These are phyloP conservation scores for Agapornis canus DNA, from an alignment of 2,797 vertebrate species.

Conservation along the genomic window DNA sequence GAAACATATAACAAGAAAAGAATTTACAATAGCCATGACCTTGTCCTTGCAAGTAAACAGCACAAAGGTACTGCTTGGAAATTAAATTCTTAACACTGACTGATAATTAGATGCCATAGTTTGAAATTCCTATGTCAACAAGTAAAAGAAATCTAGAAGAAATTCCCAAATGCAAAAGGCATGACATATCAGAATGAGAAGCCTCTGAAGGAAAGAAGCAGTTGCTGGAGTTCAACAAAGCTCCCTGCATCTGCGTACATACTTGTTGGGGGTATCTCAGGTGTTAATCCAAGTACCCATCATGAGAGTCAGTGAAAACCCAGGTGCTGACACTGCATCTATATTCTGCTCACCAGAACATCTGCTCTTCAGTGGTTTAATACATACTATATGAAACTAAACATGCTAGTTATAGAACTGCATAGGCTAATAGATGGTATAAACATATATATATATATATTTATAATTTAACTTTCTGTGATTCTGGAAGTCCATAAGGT, in stretches of 20 bases:
- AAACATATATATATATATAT: rapidly evolving
- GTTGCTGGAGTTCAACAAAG: background rate
- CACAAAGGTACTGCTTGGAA: background rate
- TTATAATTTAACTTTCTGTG: background rate
- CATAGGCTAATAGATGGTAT: background rate
- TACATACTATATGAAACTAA: background rate
- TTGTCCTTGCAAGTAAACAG: background rate
- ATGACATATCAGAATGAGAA: background rate
- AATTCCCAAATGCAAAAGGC: background rate
- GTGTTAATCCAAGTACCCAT: background rate
- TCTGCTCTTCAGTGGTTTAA: background rate
- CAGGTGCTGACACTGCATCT: background rate
- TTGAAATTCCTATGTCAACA: background rate
- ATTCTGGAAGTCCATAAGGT: background rate
- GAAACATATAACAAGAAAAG: background rate
- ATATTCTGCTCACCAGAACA: background rate
- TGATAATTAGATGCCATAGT: background rate
- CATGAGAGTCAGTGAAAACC: background rate
- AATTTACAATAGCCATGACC: rapidly evolving
- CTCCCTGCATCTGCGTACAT: background rate
- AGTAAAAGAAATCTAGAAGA: background rate
- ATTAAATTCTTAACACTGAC: background rate
- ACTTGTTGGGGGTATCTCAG: rapidly evolving
- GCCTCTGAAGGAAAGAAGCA: background rate
- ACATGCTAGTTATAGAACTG: background rate